phyloP scores from a whole-genome alignment of 2,888 invertebrate genomes.

The Pasiphila rectangulata region DNA sequence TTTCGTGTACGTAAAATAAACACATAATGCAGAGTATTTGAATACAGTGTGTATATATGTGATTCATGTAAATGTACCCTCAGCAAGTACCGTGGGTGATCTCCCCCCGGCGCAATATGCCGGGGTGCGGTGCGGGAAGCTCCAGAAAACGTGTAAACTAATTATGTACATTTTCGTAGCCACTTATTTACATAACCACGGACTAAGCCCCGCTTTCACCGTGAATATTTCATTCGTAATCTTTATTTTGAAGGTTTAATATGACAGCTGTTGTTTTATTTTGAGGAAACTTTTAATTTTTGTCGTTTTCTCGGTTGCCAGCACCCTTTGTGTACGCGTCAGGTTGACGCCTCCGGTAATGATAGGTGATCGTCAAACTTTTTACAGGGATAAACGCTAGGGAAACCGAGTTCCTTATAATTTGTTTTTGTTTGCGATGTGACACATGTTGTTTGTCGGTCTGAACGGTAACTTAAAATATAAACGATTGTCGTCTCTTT shows the following conservation, averaged over 20 bases:
- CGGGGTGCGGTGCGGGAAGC: slow-evolving; percentile 49
- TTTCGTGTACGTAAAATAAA: slow-evolving; percentile 69
- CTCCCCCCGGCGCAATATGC: slow-evolving; percentile 65
- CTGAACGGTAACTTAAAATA: slow-evolving; percentile 63
- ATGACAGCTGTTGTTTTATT: slow-evolving; percentile 80
- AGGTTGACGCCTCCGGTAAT: slow-evolving; percentile 70
- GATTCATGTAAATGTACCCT: slow-evolving; percentile 78
- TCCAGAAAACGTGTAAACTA: slow-evolving; percentile 80
- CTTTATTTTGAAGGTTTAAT: slow-evolving; percentile 79
- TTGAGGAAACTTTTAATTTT: slow-evolving; percentile 79
- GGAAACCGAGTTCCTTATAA: slow-evolving; percentile 65
- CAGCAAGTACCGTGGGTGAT: slow-evolving; percentile 72
- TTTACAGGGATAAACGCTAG: slow-evolving; percentile 60
- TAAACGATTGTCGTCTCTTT: slow-evolving; percentile 56
- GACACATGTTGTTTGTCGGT: slow-evolving; percentile 53
- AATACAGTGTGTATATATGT: slow-evolving; percentile 69
- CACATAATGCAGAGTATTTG: slow-evolving; percentile 69
- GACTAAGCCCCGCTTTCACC: slow-evolving; percentile 77
- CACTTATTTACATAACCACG: slow-evolving; percentile 80
- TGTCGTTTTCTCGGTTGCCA: slow-evolving; percentile 65
- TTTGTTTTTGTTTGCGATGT: slow-evolving; percentile 63
- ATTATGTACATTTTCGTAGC: slow-evolving; percentile 81
- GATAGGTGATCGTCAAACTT: slow-evolving; percentile 74
- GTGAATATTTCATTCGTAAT: slow-evolving; percentile 81
- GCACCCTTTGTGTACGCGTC: slow-evolving; percentile 67